Evolutionary conservation across 2,797 vertebrate genomes (phyloP).

Genomic region (Neosilurus mollespiculum): DNA sequence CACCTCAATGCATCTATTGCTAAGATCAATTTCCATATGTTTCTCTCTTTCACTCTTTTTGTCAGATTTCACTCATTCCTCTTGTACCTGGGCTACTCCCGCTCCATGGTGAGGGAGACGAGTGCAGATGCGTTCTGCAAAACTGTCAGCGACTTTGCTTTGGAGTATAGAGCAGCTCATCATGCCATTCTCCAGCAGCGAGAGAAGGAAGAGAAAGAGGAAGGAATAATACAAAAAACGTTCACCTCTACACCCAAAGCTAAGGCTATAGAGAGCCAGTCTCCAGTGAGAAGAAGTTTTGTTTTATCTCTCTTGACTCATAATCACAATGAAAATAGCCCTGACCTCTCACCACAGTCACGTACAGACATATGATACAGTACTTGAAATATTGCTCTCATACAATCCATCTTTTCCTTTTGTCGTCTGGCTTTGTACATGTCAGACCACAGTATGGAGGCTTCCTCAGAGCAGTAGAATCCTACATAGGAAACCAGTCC

Average conservation of each 20-base stretch:
- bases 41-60: background rate
- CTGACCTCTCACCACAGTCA: background rate
- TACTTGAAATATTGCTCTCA: background rate
- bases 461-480: no score
- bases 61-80: constrained; percentile 79
- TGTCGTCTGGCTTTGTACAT: background rate
- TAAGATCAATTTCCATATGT: background rate
- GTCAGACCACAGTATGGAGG: background rate
- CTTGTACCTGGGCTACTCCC: constrained; percentile 77
- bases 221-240: constrained; percentile 19
- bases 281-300: constrained; percentile 52
- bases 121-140: constrained; percentile 72
- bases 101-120: constrained; percentile 65
- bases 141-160: constrained; percentile 76
- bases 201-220: constrained; percentile 55
- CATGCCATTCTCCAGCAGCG: constrained; percentile 67
- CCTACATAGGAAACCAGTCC: no score
- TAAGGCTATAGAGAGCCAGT: constrained; percentile 52
- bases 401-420: background rate
- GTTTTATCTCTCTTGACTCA: background rate
- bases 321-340: background rate
- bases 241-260: constrained; percentile 49
- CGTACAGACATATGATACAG: background rate
- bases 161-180: constrained; percentile 70
- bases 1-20: background rate